Base-by-base conservation (phyloP, 2,113 vertebrate species). In the Megaleporinus macrocephalus region DNA sequence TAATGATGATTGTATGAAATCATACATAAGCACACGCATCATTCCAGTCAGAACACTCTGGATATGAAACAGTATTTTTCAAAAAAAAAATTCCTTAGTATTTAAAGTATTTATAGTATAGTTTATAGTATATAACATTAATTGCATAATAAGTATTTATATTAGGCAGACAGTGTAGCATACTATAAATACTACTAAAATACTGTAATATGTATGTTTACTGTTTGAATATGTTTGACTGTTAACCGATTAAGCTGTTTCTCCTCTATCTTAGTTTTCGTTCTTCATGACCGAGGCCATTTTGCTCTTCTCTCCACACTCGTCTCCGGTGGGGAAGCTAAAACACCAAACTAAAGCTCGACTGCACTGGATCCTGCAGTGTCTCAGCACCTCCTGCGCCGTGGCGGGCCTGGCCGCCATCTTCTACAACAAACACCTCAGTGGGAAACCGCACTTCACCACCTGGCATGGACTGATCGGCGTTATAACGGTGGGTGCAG, bases 231-330 rank as follows among this genome's bases (percentile, higher is more conserved):
- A n/a, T n/a, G n/a, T n/a, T n/a, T n/a, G n/a, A 44, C 5, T 5
- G 41, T 44, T 53, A 2, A 22, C 22, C 30, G 26, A 66, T 15
- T 29, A 14, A 66, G n/a, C n/a, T n/a, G 15, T 26, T 22, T 70
- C 53, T 9, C 82, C 22, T 27, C 18, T 14, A 16, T 26, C 26
- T 11, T 90, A 99, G 98, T 99, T 99, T 88, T 96, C 95, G 49
- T 94, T 98, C 86, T 92, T 99, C 89, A 97, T 99, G 97, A 98
- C 97, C 0, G 96, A 99, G 86, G 98, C 97, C 15, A 85, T 99
- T 62, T 93, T 99, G 74, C 89, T 97, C 3, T 98, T 98, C 90
- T 98, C 97, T 3, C 97, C 96, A 0, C 93, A 96, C 74, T 95
- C 92, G 27, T 99, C 97, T 0, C 91, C 91, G 65, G 86, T 96